Base-by-base conservation (phyloP, 2,888 invertebrate genomes). In the Punctoribates punctum region DNA sequence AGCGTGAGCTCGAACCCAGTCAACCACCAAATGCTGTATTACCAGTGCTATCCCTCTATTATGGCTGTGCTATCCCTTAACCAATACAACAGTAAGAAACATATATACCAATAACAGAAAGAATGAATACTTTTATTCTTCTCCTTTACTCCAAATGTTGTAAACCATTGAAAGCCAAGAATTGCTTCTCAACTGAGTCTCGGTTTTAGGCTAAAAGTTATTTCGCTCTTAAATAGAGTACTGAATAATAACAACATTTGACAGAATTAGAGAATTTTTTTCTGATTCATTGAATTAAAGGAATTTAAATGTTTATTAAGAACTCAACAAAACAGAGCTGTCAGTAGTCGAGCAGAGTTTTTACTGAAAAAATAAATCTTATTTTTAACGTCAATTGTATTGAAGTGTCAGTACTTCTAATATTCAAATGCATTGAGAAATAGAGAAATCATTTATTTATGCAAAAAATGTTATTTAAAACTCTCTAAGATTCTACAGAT, bases 11-110 rank as follows among this genome's bases (percentile, higher is more conserved):
- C 23, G 46, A 48, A 72, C 25, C 34, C 65, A 67, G 72, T 72
- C 46, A 72, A 72, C 72, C 72, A 72, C 72, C 72, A 72, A 72
- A 72, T 38, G 65, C 62, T 29, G 34, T 29, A 27, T 27, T 60
- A 57, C 20, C 57, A 57, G 57, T 57, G 57, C 60, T 60, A 27
- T 60, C 13, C 57, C 11, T 11, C 60, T 27, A 27, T 42, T 42
- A 42, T 42, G 13, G n/a, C n/a, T n/a, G 5, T 60, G 15, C 60
- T 27, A 60, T 60, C 29, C 13, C 60, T 27, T 60, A 27, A 60
- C 60, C 60, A 29, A 60, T 60, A 60, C 15, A 27, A 17, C 5
- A 60, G 13, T 27, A 9, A 11, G 17, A 25, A 57, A 60, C 15
- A 60, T 60, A 27, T 11, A 13, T 11, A 20, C 23, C 23, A 57